Percentiles rank a stretch among this genome's conserved stretches.
Evolutionary conservation across 2,888 invertebrate species (phyloP).

Genomic region (Plagodis pulveraria): DNA sequence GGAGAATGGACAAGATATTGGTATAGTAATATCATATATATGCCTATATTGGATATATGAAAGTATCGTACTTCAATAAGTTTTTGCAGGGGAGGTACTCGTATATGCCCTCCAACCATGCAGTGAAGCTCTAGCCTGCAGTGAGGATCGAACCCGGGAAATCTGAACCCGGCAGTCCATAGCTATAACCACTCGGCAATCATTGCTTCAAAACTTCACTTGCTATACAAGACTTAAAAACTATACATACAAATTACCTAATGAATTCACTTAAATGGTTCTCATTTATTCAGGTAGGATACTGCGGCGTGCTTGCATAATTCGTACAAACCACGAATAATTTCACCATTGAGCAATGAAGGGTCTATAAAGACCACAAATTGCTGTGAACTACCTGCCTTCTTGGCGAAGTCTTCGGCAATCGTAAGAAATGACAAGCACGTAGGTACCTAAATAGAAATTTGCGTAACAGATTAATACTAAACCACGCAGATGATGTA

Average conservation of each 20-base stretch:
- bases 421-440: slow-evolving; percentile 7
- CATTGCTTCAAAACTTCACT: too few species aligned
- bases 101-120: too few species aligned
- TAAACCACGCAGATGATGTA: background rate
- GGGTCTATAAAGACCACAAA: slow-evolving; percentile 24
- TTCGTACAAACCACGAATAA: slow-evolving; percentile 15
- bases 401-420: background rate
- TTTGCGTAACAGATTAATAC: slow-evolving; percentile 4
- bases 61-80: too few species aligned
- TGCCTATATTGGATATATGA: too few species aligned
- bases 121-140: too few species aligned
- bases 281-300: slow-evolving; percentile 11
- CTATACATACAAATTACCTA: background rate
- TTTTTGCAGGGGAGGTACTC: too few species aligned
- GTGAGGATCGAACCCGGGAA: too few species aligned
- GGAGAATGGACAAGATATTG: too few species aligned
- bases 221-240: background rate
- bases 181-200: too few species aligned
- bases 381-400: background rate
- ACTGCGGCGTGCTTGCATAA: slow-evolving; percentile 14
- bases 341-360: slow-evolving; percentile 18
- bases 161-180: too few species aligned
- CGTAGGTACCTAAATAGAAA: slow-evolving; percentile 3
- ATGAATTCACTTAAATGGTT: slow-evolving; percentile 9
- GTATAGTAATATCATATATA: too few species aligned